phyloP scores from a whole-genome alignment of 1,140 invertebrate species.

The Aphaenogaster rudis region DNA sequence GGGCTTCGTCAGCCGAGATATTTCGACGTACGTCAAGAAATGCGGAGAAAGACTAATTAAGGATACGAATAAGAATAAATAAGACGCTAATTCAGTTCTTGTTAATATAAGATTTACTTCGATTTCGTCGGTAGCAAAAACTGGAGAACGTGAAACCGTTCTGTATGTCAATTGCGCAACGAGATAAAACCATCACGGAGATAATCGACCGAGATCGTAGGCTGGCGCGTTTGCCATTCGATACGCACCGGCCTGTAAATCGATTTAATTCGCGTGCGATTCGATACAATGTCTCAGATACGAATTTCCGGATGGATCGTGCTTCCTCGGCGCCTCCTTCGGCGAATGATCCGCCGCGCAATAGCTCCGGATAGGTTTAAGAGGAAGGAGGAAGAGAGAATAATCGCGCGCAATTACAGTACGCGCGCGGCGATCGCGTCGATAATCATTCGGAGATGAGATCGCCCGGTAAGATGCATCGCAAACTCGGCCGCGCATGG shows the following conservation, averaged over 20 bases:
- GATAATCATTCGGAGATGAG: slow-evolving; percentile 63
- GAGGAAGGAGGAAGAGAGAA: slow-evolving; percentile 7
- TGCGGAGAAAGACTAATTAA: not conserved
- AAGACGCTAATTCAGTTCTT: not conserved
- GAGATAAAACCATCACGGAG: not conserved
- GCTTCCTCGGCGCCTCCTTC: slow-evolving; percentile 24
- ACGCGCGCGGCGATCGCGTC: slow-evolving; percentile 58
- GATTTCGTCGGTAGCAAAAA: not conserved
- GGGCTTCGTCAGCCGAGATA: not conserved
- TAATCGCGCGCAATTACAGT: slow-evolving; percentile 58
- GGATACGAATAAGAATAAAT: too few species aligned
- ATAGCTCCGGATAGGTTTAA: slow-evolving; percentile 5
- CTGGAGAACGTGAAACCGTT: not conserved
- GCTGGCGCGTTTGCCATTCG: slow-evolving; percentile 9
- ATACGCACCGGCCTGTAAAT: slow-evolving; percentile 26
- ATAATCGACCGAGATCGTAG: not conserved
- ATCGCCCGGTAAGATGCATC: slow-evolving; percentile 50
- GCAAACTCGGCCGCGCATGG: slow-evolving; percentile 47
- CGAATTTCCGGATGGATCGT: slow-evolving; percentile 23
- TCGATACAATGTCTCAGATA: slow-evolving; percentile 52
- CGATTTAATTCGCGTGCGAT: slow-evolving; percentile 48
- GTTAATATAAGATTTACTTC: not conserved
- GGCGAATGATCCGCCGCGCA: slow-evolving; percentile 42
- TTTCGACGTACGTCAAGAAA: not conserved
- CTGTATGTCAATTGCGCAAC: not conserved